These are phyloP conservation scores for Caretta caretta DNA, from an alignment of 2,113 vertebrate species.

Conservation along the genomic window DNA sequence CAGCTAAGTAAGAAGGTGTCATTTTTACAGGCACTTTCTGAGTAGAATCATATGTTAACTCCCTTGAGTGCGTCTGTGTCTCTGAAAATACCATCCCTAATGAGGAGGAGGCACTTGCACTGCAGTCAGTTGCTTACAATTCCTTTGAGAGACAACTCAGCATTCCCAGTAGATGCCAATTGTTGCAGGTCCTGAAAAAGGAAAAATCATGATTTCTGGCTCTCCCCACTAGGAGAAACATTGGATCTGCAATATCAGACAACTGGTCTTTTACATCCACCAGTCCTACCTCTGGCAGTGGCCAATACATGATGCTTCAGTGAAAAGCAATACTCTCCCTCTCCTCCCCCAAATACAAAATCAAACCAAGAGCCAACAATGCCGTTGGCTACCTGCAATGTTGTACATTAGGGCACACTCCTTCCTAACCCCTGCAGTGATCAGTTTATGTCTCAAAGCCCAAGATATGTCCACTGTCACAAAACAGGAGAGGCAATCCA, in stretches of 20 bases:
- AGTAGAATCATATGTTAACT: neutral
- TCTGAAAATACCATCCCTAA: neutral
- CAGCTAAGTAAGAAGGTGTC: neutral
- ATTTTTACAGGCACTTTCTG: rapidly evolving
- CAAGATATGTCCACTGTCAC: neutral
- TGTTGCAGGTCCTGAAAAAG: neutral
- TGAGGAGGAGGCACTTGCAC: rapidly evolving
- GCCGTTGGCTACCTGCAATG: neutral
- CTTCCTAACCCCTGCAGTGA: neutral
- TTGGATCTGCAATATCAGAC: neutral
- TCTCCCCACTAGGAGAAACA: neutral
- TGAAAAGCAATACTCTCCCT: rapidly evolving
- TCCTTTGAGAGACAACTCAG: neutral
- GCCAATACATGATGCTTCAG: neutral
- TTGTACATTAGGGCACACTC: neutral
- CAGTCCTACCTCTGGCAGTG: neutral
- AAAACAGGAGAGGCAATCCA: neutral
- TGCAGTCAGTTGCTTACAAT: rapidly evolving
- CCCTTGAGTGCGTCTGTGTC: neutral
- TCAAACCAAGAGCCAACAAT: neutral
- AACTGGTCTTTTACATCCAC: rapidly evolving
- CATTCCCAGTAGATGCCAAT: neutral
- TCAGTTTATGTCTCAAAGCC: neutral
- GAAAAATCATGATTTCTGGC: neutral
- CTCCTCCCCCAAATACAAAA: neutral